Evolutionary conservation across 2,797 vertebrate species (phyloP), one percentile per base, ranked within the genome.

Genomic region (Florisuga fusca): DNA sequence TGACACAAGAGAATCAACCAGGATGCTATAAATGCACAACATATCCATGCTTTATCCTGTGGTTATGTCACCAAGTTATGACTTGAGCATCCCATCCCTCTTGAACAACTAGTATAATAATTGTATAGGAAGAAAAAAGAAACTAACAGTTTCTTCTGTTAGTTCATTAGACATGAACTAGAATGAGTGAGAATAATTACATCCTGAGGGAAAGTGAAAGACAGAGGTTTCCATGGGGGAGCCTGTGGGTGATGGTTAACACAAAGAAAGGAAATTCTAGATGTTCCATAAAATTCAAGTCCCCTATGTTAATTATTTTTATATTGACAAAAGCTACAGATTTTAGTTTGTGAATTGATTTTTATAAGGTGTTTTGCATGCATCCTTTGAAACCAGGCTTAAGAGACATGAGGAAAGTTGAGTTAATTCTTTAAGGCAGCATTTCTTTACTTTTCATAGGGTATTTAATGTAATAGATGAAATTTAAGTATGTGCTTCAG

Each of bases 201-300:
- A 41, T 45, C 46, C 54, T 50, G 31, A 68, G 38, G 29, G n/a
- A 72, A 91, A 68, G 20, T 13, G 36, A 88, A 80, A 76, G 19
- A 59, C 23, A 34, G 31, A 53, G 0, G 0, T 81, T 66, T 61
- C 62, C 43, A 36, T 7, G 8, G 10, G 7, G 5, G 4, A 72
- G 5, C 9, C 67, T 64, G 27, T 61, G 34, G 51, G 76, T 51
- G 45, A 43, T n/a, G 23, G 10, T 43, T 48, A 61, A 6, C 36
- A 33, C 12, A 84, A 68, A 20, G 18, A 91, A 80, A 61, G 7
- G 20, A 91, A 91, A 85, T 25, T 12, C 6, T 8, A 72, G 41
- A 20, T n/a, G 11, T 55, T 76, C 18, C 34, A 17, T 29, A 58
- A 84, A 75, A 62, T 10, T 33, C 29, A 58, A 27, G 14, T 72